phyloP scores from a whole-genome alignment of 2,797 vertebrate species.

The Basileuterus tristriatus region DNA sequence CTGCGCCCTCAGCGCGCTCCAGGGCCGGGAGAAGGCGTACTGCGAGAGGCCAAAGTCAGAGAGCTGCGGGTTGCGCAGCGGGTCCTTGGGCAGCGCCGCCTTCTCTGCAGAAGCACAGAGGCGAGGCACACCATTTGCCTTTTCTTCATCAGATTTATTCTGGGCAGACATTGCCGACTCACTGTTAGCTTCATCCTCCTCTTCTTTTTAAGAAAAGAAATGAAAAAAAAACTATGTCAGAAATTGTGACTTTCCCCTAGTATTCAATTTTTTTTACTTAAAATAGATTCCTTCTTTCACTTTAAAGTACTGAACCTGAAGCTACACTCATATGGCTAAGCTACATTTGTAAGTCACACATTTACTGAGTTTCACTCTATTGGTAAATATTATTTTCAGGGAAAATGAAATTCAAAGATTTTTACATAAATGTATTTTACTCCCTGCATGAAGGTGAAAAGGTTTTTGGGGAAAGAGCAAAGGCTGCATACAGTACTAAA shows the following conservation, averaged over 20 bases:
- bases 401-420: background rate
- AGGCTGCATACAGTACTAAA: background rate
- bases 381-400: background rate
- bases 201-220: background rate
- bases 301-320: background rate
- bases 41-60: conserved; percentile 91
- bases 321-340: background rate
- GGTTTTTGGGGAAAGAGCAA: background rate
- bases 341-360: background rate
- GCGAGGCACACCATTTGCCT: background rate
- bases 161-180: background rate
- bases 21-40: conserved; percentile 74
- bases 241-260: background rate
- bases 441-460: background rate
- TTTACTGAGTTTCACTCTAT: background rate
- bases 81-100: conserved; percentile 26
- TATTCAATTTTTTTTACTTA: background rate
- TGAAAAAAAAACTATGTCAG: background rate
- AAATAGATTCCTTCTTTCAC: background rate
- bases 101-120: background rate
- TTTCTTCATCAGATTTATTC: conserved; percentile 23
- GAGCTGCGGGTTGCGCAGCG: conserved; percentile 80
- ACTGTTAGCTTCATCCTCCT: background rate
- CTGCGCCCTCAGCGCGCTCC: background rate
- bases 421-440: background rate